Evolutionary conservation across 2,113 vertebrate species (phyloP), one percentile per base, ranked within the genome.

Genomic region (Perca flavescens): DNA sequence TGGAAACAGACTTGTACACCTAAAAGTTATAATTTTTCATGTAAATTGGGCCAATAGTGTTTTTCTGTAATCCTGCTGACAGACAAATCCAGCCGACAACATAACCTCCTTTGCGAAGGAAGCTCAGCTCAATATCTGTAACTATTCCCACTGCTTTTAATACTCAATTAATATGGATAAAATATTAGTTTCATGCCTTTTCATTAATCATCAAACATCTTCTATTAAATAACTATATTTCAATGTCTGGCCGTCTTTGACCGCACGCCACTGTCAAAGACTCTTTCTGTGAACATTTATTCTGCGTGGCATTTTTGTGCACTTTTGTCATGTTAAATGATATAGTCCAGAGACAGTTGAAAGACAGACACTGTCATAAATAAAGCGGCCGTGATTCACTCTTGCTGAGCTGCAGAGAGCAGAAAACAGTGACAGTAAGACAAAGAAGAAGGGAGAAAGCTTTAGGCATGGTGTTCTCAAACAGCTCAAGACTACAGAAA

Each of bases 271-370:
- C 61, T 53, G 73, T 70, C 76, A 73, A 43, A 47, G 21, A 49
- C 57, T 50, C 31, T 34, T 8, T 34, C 25, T 46, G 53, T 16
- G 12, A 63, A 57, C 22, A 46, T 76, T 68, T 50, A 82, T 76
- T 16, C 47, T 21, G 22, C 46, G 61, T 58, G 60, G 71, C 75
- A 64, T 82, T 79, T 64, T 36, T 47, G 25, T 71, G 47, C 57
- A 46, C 70, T 77, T 80, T 75, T 86, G 86, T 87, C 84, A 79
- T 63, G 79, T 88, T 77, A 89, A 86, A 92, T 93, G 78, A 90
- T 90, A 81, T 70, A 82, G 87, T 74, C 73, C 85, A 76, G 81
- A 75, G 58, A 75, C 50, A 47, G 71, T 25, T 16, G 64, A 46
- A 70, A 79, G 88, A 83, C 81, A 84, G 82, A 71, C 46, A 47